Evolutionary conservation across 2,797 vertebrate genomes (phyloP).

Genomic region (Neosilurus mollespiculum): DNA sequence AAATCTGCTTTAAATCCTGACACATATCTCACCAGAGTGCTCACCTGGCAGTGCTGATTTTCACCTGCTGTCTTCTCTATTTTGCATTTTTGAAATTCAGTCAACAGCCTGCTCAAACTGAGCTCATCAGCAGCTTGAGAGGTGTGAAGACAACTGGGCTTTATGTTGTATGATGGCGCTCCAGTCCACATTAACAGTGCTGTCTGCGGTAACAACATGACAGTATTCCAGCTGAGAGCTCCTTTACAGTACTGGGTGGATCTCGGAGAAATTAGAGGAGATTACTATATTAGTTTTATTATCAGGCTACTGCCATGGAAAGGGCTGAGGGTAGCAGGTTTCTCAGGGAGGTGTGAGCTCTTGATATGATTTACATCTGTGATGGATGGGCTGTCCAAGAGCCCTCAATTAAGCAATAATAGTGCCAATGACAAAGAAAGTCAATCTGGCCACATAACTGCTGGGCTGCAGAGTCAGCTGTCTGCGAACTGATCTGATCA

Average conservation of each 20-base stretch:
- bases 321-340: constrained; percentile 45
- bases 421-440: constrained; percentile 58
- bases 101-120: constrained; percentile 34
- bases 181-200: constrained; percentile 42
- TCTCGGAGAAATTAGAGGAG: constrained; percentile 48
- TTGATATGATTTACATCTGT: constrained; percentile 59
- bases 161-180: constrained; percentile 26
- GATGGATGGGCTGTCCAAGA: constrained; percentile 56
- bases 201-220: constrained; percentile 32
- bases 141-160: constrained; percentile 49
- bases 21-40: background rate
- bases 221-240: constrained; percentile 27
- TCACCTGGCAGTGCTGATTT: background rate
- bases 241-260: constrained; percentile 45
- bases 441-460: constrained; percentile 53
- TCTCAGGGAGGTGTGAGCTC: constrained; percentile 44
- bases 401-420: constrained; percentile 59
- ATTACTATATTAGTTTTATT: constrained; percentile 51
- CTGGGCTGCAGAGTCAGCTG: constrained; percentile 50
- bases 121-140: constrained; percentile 38
- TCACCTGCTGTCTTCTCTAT: constrained; percentile 42
- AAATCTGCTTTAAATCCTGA: background rate
- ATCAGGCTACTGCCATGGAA: constrained; percentile 47
- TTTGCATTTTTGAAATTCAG: constrained; percentile 39
- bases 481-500: constrained; percentile 49